These are phyloP conservation scores for Lates calcarifer DNA, from an alignment of 2,113 vertebrate genomes.

Conservation along the genomic window DNA sequence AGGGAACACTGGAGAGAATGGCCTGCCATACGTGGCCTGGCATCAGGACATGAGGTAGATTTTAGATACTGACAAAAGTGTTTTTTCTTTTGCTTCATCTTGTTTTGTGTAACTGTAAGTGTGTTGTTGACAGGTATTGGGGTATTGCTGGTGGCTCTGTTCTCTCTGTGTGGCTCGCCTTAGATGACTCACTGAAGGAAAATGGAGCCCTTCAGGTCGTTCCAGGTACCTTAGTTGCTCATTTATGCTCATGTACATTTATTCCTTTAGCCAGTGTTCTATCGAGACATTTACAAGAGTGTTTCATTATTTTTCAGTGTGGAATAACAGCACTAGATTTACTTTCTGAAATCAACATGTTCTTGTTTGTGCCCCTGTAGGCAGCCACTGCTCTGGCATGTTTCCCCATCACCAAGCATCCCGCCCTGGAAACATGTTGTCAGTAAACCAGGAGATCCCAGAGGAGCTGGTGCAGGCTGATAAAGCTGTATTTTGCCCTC, in stretches of 20 bases:
- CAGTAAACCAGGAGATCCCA: slow-evolving; percentile 88
- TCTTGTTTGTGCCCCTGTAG: slow-evolving; percentile 56
- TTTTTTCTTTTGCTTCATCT: not conserved
- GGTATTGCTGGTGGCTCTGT: slow-evolving; percentile 85
- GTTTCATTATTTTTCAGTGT: not conserved
- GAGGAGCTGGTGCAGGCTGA: slow-evolving; percentile 79
- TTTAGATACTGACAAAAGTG: not conserved
- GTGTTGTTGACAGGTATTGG: slow-evolving; percentile 82
- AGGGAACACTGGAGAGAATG: not conserved
- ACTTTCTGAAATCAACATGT: not conserved
- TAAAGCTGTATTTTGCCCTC: slow-evolving; percentile 80
- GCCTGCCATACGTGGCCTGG: slow-evolving; percentile 86
- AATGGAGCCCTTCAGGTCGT: slow-evolving; percentile 86
- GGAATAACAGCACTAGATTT: not conserved
- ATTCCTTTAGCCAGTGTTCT: not conserved
- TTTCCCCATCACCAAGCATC: slow-evolving; percentile 77
- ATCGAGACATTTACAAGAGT: not conserved
- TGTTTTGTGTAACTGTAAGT: not conserved
- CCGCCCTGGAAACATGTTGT: slow-evolving; percentile 84
- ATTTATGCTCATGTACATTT: not conserved
- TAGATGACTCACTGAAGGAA: slow-evolving; percentile 84
- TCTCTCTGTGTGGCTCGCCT: slow-evolving; percentile 86
- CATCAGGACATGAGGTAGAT: slow-evolving; percentile 87
- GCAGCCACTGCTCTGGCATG: slow-evolving; percentile 83
- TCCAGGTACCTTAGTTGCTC: slow-evolving; percentile 79